These are phyloP conservation scores for Choristoneura rosaceana DNA, from an alignment of 2,888 invertebrate species.

Conservation along the genomic window DNA sequence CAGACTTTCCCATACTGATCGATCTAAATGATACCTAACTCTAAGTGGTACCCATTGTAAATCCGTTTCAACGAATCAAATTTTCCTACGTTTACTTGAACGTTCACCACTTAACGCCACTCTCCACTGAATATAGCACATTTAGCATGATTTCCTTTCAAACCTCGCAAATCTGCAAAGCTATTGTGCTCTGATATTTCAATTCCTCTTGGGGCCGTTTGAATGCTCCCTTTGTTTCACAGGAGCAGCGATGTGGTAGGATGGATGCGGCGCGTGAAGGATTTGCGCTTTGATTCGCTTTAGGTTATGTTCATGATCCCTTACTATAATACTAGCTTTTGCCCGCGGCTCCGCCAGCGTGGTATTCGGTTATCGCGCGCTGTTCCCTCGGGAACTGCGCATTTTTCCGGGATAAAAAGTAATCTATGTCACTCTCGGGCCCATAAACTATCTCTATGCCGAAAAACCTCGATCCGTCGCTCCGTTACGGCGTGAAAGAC, in stretches of 20 bases:
- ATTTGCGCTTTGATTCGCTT: background rate
- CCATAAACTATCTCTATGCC: no score
- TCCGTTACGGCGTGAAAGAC: no score
- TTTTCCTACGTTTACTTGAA: constrained; percentile 11
- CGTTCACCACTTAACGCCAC: constrained; percentile 30
- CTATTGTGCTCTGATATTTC: constrained; percentile 71
- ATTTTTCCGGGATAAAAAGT: no score
- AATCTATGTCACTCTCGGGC: no score
- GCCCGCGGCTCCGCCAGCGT: no score
- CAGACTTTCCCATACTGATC: no score
- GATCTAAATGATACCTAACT: no score
- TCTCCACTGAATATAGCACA: constrained; percentile 17
- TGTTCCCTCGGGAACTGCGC: no score
- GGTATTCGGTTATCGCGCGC: no score
- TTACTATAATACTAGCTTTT: no score
- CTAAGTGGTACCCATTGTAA: background rate
- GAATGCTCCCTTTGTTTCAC: constrained; percentile 72
- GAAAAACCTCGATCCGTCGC: no score
- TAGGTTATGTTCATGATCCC: background rate
- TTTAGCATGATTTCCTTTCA: constrained; percentile 36
- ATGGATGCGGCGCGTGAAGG: constrained; percentile 22
- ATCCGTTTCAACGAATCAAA: background rate
- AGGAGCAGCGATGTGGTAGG: constrained; percentile 22
- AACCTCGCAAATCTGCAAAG: constrained; percentile 58
- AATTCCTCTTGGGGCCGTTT: constrained; percentile 61